Conservation (phyloP, 2,888 invertebrate species). For the Agrilus cyanescens region DNA sequence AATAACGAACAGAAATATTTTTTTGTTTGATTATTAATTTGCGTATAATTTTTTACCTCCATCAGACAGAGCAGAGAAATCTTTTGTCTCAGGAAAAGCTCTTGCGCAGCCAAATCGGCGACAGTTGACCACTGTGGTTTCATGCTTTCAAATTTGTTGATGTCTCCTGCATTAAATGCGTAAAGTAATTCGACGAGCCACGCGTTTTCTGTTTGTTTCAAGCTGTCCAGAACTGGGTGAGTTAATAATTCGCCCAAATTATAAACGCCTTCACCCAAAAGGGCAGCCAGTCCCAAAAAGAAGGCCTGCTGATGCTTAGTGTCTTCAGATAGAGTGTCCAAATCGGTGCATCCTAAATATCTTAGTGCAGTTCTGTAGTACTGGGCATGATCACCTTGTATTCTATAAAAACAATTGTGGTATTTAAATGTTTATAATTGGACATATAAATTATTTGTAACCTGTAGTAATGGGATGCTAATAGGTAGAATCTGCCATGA, state of each 20-base stretch:
- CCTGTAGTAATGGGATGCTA: conserved; percentile 86
- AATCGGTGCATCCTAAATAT: conserved; percentile 53
- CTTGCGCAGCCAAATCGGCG: conserved; percentile 73
- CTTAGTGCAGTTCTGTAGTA: conserved; percentile 92
- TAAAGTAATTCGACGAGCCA: conserved; percentile 82
- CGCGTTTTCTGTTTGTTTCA: conserved; percentile 67
- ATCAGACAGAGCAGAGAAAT: conserved; percentile 91
- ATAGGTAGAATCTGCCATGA: conserved; percentile 86
- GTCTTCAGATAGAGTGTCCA: conserved; percentile 51
- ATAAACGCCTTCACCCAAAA: conserved; percentile 90
- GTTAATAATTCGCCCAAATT: conserved; percentile 94
- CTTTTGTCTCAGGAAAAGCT: conserved; percentile 75
- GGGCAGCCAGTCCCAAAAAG: conserved; percentile 84
- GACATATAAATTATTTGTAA: conserved; percentile 24
- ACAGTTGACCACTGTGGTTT: conserved; percentile 65
- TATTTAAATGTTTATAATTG: background rate
- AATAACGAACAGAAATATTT: conserved; percentile 9
- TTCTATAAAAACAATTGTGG: conserved; percentile 30
- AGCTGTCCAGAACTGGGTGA: conserved; percentile 81
- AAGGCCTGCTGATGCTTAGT: conserved; percentile 72
- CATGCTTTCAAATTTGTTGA: conserved; percentile 60
- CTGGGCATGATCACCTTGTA: conserved; percentile 80
- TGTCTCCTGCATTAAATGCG: conserved; percentile 79
- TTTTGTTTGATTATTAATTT: background rate
- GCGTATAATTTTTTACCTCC: conserved; percentile 51